phyloP scores from a whole-genome alignment of 1,140 invertebrate species.

The Saxidomus purpurata region DNA sequence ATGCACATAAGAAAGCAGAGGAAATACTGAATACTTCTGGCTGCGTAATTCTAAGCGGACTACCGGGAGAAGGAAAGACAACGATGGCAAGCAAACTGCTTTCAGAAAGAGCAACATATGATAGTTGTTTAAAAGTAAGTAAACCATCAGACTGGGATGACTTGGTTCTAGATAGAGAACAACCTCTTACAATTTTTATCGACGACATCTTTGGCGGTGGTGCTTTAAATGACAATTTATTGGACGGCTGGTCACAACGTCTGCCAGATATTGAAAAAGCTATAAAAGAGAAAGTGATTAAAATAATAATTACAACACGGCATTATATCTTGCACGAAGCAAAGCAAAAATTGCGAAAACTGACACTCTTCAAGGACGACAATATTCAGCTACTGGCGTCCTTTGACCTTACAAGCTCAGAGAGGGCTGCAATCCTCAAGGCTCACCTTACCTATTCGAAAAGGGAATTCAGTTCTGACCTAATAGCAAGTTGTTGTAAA shows the following conservation, averaged over 20 bases:
- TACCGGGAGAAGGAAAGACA: conserved; percentile 51
- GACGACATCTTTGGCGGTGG: conserved; percentile 52
- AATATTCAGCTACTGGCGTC: not conserved
- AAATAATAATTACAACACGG: conserved; percentile 26
- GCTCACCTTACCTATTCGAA: not conserved
- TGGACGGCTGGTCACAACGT: not conserved
- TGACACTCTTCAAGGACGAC: not conserved
- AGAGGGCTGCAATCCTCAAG: not conserved
- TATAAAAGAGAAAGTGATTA: not conserved
- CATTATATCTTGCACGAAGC: conserved; percentile 40
- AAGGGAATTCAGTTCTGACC: not conserved
- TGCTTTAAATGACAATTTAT: not conserved
- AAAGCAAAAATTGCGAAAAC: not conserved
- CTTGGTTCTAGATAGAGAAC: not conserved
- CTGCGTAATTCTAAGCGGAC: not conserved
- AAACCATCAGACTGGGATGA: not conserved
- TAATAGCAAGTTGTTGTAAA: not conserved
- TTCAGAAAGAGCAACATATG: not conserved
- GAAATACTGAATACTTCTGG: not conserved
- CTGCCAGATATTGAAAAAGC: conserved; percentile 29
- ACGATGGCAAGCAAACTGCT: conserved; percentile 15
- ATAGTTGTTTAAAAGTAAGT: not conserved
- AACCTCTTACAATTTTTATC: conserved; percentile 2
- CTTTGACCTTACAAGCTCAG: not conserved
- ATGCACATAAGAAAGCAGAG: not conserved